These are phyloP conservation scores for Agrochola lota DNA, from an alignment of 2,888 invertebrate species.

Conservation along the genomic window DNA sequence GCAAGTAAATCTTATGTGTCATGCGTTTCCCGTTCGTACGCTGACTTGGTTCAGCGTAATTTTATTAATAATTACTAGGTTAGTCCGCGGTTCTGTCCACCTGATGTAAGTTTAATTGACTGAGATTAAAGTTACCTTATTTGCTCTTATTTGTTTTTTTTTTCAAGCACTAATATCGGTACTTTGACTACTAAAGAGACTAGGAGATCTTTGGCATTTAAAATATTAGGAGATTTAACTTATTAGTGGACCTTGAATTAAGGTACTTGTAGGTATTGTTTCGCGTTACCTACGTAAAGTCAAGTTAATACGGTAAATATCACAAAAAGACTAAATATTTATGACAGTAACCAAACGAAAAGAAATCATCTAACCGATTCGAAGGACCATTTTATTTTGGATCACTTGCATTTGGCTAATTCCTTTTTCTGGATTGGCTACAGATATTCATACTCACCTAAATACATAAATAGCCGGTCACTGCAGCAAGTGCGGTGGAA, in stretches of 20 bases:
- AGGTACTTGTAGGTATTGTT: too few relatives aligned
- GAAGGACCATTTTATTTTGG: slow-evolving; percentile 5
- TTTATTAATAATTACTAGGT: slow-evolving; percentile 43
- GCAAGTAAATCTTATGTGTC: slow-evolving; percentile 61
- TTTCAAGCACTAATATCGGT: neutral
- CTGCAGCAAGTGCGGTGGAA: slow-evolving; percentile 37
- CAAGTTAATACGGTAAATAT: neutral
- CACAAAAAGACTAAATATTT: neutral
- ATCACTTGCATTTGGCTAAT: neutral
- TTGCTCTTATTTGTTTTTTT: neutral
- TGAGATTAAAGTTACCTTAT: neutral
- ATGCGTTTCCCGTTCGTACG: slow-evolving; percentile 51
- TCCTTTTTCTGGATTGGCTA: neutral
- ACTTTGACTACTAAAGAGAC: too few relatives aligned
- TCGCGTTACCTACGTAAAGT: neutral
- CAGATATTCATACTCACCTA: slow-evolving; percentile 19
- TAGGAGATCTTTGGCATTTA: neutral
- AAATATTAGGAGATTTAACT: neutral
- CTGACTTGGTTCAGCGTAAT: slow-evolving; percentile 16
- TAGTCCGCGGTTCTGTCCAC: slow-evolving; percentile 4
- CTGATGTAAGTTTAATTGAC: slow-evolving; percentile 4
- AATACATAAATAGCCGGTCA: slow-evolving; percentile 45
- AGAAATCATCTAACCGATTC: slow-evolving; percentile 2
- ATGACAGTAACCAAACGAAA: neutral
- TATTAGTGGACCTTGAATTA: too few relatives aligned